A percentile compares a stretch with the other conserved stretches of the same genome.
Evolutionary conservation across 2,797 vertebrate species (phyloP).

Genomic region (Poeciliopsis infans): DNA sequence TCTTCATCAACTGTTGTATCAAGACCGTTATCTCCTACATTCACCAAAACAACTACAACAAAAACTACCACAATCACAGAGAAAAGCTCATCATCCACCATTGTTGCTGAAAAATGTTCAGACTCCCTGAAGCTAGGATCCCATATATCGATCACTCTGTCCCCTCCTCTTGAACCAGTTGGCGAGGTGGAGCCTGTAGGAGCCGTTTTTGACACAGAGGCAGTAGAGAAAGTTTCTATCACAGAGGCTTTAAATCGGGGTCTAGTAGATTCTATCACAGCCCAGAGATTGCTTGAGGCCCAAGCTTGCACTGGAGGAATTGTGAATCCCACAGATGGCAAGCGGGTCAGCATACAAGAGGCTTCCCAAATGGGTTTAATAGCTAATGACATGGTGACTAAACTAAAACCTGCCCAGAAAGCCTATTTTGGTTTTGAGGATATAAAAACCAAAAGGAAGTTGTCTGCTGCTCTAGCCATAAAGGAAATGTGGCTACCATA

Average conservation of each 20-base stretch:
- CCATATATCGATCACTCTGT: conserved; percentile 81
- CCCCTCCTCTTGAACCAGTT: conserved; percentile 77
- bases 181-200: conserved; percentile 90
- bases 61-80: conserved; percentile 60
- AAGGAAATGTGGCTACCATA: conserved; percentile 96
- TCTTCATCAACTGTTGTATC: conserved; percentile 35
- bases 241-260: conserved; percentile 87
- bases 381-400: conserved; percentile 85
- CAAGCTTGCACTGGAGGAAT: conserved; percentile 96
- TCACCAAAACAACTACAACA: conserved; percentile 60
- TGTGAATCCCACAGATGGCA: conserved; percentile 87
- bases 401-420: conserved; percentile 93
- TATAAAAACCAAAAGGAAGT: conserved; percentile 86
- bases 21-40: conserved; percentile 50
- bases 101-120: conserved; percentile 65
- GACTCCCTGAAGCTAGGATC: conserved; percentile 69
- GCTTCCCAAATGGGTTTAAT: conserved; percentile 85
- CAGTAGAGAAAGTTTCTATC: conserved; percentile 91
- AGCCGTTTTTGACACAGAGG: conserved; percentile 93
- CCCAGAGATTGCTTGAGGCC: conserved; percentile 92
- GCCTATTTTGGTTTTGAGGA: conserved; percentile 93
- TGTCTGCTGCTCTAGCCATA: conserved; percentile 92
- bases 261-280: conserved; percentile 92
- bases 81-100: neutral
- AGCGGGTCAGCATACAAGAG: conserved; percentile 88